These are phyloP conservation scores for Drosophila sulfurigaster DNA, from an alignment of 1,140 invertebrate species.

Conservation along the genomic window DNA sequence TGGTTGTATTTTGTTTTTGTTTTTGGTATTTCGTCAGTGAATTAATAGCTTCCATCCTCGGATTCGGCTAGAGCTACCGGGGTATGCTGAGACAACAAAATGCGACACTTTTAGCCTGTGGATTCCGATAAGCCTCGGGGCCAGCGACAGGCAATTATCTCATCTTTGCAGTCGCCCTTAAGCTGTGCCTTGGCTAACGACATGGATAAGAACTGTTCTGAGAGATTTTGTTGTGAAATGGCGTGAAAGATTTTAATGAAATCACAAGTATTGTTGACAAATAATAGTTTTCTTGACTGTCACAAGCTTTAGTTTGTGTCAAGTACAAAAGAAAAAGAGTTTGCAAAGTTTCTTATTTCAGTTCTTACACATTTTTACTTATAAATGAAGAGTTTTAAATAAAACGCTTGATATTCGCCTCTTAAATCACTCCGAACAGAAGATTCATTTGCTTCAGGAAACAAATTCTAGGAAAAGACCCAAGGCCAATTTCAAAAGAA, in stretches of 20 bases:
- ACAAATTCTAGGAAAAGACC: too few species aligned
- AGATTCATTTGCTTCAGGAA: too few species aligned
- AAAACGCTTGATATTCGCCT: too few species aligned
- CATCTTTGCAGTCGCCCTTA: slow-evolving; percentile 23
- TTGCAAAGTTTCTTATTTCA: too few species aligned
- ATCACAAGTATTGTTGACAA: neutral
- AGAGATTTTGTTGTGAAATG: slow-evolving; percentile 25
- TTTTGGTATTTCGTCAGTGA: slow-evolving; percentile 19
- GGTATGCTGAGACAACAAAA: slow-evolving; percentile 7
- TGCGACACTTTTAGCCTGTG: slow-evolving; percentile 11
- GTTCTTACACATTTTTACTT: too few species aligned
- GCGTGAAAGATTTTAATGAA: slow-evolving; percentile 18
- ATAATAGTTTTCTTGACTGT: neutral
- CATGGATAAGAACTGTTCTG: slow-evolving; percentile 4
- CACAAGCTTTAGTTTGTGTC: neutral
- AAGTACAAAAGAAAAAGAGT: neutral
- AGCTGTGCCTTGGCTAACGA: slow-evolving; percentile 9
- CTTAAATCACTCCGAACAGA: too few species aligned
- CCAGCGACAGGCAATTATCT: slow-evolving; percentile 35
- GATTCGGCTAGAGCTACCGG: too few species aligned
- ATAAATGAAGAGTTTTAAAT: too few species aligned
- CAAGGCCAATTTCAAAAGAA: too few species aligned
- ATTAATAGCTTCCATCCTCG: slow-evolving; percentile 25
- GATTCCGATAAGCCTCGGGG: slow-evolving; percentile 11
- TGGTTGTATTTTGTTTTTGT: slow-evolving; percentile 1